Evolutionary conservation across 2,113 vertebrate species (phyloP).

Genomic region (Perca fluviatilis): DNA sequence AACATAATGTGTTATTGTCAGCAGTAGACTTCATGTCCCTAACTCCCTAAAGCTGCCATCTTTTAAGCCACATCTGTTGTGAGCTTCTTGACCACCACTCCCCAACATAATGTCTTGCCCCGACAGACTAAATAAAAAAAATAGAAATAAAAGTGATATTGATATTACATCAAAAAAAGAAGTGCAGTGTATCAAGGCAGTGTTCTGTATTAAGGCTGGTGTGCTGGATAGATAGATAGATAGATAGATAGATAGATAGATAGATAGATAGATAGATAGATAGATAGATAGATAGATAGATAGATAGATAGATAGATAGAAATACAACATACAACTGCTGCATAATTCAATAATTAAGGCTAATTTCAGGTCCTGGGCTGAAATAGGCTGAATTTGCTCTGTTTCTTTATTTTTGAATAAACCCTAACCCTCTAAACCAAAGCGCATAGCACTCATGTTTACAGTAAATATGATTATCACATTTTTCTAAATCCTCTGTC

Average conservation of each 20-base stretch:
- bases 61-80: background rate
- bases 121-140: background rate
- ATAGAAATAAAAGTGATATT: background rate
- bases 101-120: background rate
- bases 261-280: too few species aligned
- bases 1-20: background rate
- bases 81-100: background rate
- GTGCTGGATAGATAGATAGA: too few species aligned
- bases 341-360: background rate
- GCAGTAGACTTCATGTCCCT: background rate
- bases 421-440: slow-evolving; percentile 26
- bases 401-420: background rate
- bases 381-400: slow-evolving; percentile 5
- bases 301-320: too few species aligned
- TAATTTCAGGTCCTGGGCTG: background rate
- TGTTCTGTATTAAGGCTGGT: background rate
- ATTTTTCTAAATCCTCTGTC: slow-evolving; percentile 21
- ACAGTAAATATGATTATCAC: slow-evolving; percentile 48
- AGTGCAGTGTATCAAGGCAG: background rate
- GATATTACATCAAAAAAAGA: background rate
- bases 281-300: too few species aligned
- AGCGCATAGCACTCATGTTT: slow-evolving; percentile 24
- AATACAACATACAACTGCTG: background rate
- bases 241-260: too few species aligned
- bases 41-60: background rate